Evolutionary conservation across 2,797 vertebrate species (phyloP).

Genomic region (Mergus octosetaceus): DNA sequence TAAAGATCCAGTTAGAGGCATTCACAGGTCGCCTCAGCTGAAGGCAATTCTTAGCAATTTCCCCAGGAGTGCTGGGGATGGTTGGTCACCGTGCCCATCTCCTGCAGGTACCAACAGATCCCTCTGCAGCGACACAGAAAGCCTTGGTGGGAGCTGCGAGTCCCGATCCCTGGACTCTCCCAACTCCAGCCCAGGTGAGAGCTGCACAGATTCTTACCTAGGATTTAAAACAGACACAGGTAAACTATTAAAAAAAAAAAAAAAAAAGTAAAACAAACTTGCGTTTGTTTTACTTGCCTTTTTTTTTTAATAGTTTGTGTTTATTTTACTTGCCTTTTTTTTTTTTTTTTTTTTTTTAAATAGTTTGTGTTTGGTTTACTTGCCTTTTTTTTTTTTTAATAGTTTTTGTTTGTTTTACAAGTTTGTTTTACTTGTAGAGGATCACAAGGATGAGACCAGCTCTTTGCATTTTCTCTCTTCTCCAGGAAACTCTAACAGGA

Average conservation of each 20-base stretch:
- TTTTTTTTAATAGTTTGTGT: too few species aligned
- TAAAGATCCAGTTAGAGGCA: not conserved
- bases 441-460: fast-evolving
- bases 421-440: too few species aligned
- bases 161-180: slow-evolving; percentile 79
- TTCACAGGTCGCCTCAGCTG: not conserved
- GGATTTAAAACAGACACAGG: too few species aligned
- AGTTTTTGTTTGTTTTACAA: too few species aligned
- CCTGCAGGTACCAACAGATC: slow-evolving; percentile 10
- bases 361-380: too few species aligned
- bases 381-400: too few species aligned
- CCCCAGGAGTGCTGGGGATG: not conserved
- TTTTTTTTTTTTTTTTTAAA: too few species aligned
- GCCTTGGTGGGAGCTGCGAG: slow-evolving; percentile 85
- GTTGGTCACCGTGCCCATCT: not conserved
- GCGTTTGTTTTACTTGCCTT: too few species aligned
- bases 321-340: too few species aligned
- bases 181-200: slow-evolving; percentile 88
- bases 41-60: not conserved
- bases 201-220: not conserved
- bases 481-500: slow-evolving; percentile 76
- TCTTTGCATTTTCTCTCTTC: not conserved
- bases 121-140: slow-evolving; percentile 84
- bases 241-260: not conserved
- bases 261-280: not conserved